Evolutionary conservation across 2,113 vertebrate species (phyloP).

Genomic region (Telmatochromis sp.): DNA sequence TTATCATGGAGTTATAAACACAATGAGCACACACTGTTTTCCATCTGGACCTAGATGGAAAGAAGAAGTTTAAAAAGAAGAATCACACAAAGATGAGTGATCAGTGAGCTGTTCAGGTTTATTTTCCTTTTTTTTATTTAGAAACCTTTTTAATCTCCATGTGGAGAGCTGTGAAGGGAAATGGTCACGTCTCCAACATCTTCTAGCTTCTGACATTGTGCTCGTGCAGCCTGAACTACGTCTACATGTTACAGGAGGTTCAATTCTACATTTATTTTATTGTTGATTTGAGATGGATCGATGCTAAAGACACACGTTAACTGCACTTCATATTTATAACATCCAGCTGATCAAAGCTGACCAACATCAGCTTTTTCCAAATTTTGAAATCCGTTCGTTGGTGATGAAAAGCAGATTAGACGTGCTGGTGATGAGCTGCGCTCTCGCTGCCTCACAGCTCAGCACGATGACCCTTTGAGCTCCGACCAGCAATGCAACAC

Average conservation of each 20-base stretch:
- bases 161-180: not conserved
- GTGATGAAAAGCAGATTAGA: conserved; percentile 15
- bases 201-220: not conserved
- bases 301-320: not conserved
- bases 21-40: not conserved
- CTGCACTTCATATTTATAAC: not conserved
- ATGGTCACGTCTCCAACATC: not conserved
- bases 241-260: not conserved
- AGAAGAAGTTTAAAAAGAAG: not conserved
- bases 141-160: not conserved
- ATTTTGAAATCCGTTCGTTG: not conserved
- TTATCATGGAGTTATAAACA: not conserved
- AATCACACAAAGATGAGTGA: not conserved
- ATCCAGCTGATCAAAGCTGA: not conserved
- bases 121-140: not conserved
- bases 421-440: not conserved
- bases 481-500: conserved; percentile 66
- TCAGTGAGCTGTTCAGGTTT: not conserved
- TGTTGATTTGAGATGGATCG: not conserved
- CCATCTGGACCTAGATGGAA: not conserved
- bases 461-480: not conserved
- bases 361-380: not conserved
- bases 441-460: not conserved
- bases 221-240: not conserved
- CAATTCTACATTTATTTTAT: not conserved